These are phyloP conservation scores for Ammodytes dubius DNA, from an alignment of 2,113 vertebrate species.

Conservation along the genomic window DNA sequence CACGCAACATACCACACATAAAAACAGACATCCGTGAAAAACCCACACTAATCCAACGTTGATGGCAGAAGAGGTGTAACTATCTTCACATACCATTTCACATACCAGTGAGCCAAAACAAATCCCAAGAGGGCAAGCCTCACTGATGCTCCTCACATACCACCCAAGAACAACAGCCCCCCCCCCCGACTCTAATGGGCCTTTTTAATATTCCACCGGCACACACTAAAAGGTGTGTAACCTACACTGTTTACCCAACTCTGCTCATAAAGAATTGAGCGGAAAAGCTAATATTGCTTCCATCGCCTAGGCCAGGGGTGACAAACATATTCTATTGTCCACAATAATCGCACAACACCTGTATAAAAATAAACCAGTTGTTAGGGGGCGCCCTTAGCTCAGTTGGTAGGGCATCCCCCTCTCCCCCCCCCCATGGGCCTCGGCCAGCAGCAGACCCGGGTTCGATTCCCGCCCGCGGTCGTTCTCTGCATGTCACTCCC, in stretches of 20 bases:
- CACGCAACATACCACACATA: not conserved
- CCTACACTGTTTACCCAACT: conserved; percentile 33
- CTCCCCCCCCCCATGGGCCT: no score
- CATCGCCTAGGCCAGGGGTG: not conserved
- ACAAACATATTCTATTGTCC: not conserved
- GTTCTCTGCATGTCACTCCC: no score
- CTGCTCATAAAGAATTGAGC: conserved; percentile 21
- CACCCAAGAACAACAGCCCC: conserved; percentile 35
- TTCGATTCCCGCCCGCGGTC: no score
- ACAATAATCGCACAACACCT: no score
- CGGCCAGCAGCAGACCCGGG: no score
- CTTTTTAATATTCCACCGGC: conserved; percentile 51
- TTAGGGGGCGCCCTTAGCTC: no score
- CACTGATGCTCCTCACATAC: not conserved
- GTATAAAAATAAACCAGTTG: no score
- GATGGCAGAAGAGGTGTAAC: conserved; percentile 35
- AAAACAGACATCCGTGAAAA: not conserved
- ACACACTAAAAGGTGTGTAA: conserved; percentile 34
- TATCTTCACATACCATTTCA: conserved; percentile 26
- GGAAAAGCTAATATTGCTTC: conserved; percentile 41
- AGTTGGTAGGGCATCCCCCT: no score
- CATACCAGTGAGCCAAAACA: conserved; percentile 33
- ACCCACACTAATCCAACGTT: conserved; percentile 7
- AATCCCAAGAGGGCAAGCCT: not conserved
- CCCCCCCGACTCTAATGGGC: not conserved